These are phyloP conservation scores for Nemotelus pantherinus DNA, from an alignment of 2,888 invertebrate species.

Conservation along the genomic window DNA sequence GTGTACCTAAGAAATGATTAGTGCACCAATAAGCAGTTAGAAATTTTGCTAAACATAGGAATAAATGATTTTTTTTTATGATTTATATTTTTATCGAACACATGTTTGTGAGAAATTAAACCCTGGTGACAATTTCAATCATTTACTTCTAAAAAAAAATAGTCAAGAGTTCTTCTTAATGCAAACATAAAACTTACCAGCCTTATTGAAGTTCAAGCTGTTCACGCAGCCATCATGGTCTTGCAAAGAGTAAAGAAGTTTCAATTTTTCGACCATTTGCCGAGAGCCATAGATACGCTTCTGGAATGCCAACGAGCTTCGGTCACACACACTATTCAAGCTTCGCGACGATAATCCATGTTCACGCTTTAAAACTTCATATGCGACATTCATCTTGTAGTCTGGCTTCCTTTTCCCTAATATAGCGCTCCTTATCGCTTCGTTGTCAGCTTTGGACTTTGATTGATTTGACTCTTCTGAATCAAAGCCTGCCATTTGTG, in stretches of 20 bases:
- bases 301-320: constrained; percentile 66
- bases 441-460: constrained; percentile 30
- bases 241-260: constrained; percentile 78
- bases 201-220: constrained; percentile 87
- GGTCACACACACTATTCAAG: constrained; percentile 50
- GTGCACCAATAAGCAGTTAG: not conserved
- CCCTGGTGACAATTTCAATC: too few species aligned
- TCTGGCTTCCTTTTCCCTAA: constrained; percentile 53
- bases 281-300: constrained; percentile 82
- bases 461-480: constrained; percentile 36
- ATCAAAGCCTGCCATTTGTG: constrained; percentile 3
- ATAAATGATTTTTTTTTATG: too few species aligned
- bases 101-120: too few species aligned
- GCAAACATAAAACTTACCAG: constrained; percentile 66
- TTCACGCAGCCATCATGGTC: constrained; percentile 92
- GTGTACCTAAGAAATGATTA: constrained; percentile 66
- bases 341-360: constrained; percentile 52
- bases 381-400: constrained; percentile 57
- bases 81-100: too few species aligned
- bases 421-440: constrained; percentile 41
- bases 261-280: constrained; percentile 82
- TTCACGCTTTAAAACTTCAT: constrained; percentile 60
- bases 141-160: too few species aligned
- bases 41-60: not conserved
- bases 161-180: not conserved